These are phyloP conservation scores for Trachymyrmex cornetzi DNA, from an alignment of 1,140 invertebrate species.

Conservation along the genomic window DNA sequence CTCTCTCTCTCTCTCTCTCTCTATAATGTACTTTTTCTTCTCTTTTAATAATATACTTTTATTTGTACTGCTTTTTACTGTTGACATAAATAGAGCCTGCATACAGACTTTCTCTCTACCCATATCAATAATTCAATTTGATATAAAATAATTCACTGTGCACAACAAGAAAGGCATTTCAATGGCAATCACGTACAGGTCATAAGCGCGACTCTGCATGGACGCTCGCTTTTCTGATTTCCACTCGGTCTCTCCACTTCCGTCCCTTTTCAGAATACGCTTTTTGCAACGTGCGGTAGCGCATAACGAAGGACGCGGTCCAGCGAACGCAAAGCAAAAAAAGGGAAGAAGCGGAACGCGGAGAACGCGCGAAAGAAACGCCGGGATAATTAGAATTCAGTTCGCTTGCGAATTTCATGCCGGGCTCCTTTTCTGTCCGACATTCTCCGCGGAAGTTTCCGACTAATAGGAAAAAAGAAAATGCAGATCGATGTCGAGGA, in stretches of 20 bases:
- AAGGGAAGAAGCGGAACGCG: conserved; percentile 7
- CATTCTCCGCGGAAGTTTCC: conserved; percentile 45
- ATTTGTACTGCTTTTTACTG: background rate
- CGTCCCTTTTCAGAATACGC: background rate
- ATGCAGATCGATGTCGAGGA: conserved; percentile 48
- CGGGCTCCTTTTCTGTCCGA: conserved; percentile 25
- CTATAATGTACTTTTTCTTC: background rate
- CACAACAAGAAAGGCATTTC: conserved; percentile 24
- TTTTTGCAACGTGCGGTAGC: conserved; percentile 42
- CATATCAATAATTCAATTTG: conserved; percentile 10
- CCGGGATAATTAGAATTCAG: conserved; percentile 61
- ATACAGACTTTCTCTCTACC: too few species aligned
- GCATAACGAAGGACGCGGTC: conserved; percentile 55
- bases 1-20: background rate
- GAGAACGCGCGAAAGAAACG: conserved; percentile 52
- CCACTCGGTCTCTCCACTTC: conserved; percentile 7
- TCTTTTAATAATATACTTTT: background rate
- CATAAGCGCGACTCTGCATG: conserved; percentile 20
- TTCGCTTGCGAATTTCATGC: conserved; percentile 57
- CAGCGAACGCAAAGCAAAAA: background rate
- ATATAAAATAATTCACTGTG: conserved; percentile 16
- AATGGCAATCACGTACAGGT: conserved; percentile 41
- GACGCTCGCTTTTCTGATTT: conserved; percentile 41
- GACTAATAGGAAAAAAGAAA: conserved; percentile 14
- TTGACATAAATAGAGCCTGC: too few species aligned